Base-by-base conservation (phyloP, 2,888 invertebrate genomes). In the Melinaea marsaeus region DNA sequence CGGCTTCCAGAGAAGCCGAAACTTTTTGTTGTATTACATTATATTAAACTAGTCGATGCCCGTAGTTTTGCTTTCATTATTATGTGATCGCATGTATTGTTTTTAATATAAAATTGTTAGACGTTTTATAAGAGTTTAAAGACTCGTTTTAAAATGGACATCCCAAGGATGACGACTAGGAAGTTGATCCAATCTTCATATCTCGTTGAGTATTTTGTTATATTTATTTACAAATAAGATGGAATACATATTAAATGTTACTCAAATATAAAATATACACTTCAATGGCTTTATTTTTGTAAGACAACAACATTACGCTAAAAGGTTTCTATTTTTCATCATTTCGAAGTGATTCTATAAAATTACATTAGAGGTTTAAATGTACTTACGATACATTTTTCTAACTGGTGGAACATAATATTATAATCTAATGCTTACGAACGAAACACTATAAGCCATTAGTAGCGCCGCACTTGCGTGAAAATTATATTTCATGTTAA, bases 401-500 rank as follows among this genome's bases (percentile, higher is more conserved):
- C 22, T 51, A 51, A 32, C 51, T 32, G 51, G 51, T n/a, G 46
- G 22, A 33, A 22, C 32, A 9, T 13, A 45, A 34, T 63, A 55
- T 56, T 42, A 56, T 51, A 56, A 32, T 55, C 54, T 47, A 13
- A 46, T 60, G 33, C 47, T 61, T 59, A 57, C 56, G 37, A 54
- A 60, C 55, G 45, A 63, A 61, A 60, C 58, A 64, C 56, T 63
- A 65, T 54, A 69, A 57, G 60, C 65, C 65, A 70, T 68, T 70
- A 71, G 63, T 64, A 59, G 64, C 64, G 59, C 61, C 66, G 58
- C 65, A 61, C 66, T 70, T 69, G 66, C 66, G 68, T 69, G 68
- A 68, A 71, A 71, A 71, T 70, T 68, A 72, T 66, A 66, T 67
- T 69, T 69, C 63, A 67, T 63, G 66, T 71, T 69, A 67, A 69